These are phyloP conservation scores for Sphaerodactylus townsendi DNA, from an alignment of 2,113 vertebrate genomes.

Conservation along the genomic window DNA sequence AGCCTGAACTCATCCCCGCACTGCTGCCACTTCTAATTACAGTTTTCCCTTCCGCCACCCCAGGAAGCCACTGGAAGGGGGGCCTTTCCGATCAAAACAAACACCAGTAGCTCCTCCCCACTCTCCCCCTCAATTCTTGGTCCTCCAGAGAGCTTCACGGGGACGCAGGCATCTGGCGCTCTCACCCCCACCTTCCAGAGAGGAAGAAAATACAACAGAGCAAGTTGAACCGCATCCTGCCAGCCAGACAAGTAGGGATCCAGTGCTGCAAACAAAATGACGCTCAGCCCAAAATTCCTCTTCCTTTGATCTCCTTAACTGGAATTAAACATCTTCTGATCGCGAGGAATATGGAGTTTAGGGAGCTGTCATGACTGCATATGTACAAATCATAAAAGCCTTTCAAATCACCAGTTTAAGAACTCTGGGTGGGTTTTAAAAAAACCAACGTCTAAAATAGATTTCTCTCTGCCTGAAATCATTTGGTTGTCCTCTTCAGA, in stretches of 20 bases:
- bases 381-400: constrained; percentile 53
- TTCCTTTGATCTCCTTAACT: constrained; percentile 60
- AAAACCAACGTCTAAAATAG: neutral
- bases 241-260: neutral
- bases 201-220: neutral
- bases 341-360: constrained; percentile 48
- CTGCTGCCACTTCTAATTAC: fast-evolving
- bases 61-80: fast-evolving
- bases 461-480: neutral
- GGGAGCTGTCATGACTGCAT: constrained; percentile 49
- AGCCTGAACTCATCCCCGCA: fast-evolving
- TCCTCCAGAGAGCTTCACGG: neutral
- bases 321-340: constrained; percentile 66
- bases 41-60: fast-evolving
- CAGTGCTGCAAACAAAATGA: neutral
- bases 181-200: neutral
- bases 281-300: constrained; percentile 14
- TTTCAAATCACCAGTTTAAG: constrained; percentile 31
- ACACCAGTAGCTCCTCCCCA: fast-evolving
- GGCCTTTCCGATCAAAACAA: neutral
- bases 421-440: neutral
- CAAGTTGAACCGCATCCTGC: constrained; percentile 14
- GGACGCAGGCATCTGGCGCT: neutral
- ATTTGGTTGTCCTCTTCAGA: neutral
- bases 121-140: neutral